Evolutionary conservation across 2,888 invertebrate species (phyloP).

Genomic region (Druceiella hillmani): DNA sequence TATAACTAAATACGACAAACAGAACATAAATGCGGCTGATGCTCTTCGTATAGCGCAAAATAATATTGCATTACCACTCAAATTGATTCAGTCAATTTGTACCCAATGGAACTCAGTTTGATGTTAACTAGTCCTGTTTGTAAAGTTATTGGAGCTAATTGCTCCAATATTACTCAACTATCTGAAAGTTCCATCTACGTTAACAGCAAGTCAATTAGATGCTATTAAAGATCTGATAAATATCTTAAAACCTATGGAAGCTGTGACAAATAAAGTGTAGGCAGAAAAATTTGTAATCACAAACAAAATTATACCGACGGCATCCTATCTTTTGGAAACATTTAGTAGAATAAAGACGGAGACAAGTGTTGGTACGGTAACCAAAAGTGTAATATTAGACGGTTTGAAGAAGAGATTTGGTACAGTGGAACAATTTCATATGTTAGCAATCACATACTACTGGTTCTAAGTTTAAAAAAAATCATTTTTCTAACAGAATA

Average conservation of each 20-base stretch:
- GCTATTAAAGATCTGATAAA: constrained; percentile 21
- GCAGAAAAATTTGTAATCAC: constrained; percentile 19
- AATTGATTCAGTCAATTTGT: constrained; percentile 24
- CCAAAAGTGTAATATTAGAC: too few species aligned
- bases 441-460: too few species aligned
- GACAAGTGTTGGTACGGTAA: too few species aligned
- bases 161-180: constrained; percentile 22
- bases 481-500: too few species aligned
- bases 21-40: constrained; percentile 23
- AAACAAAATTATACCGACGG: constrained; percentile 22
- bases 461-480: too few species aligned
- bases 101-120: constrained; percentile 27
- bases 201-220: constrained; percentile 18
- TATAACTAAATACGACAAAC: constrained; percentile 24
- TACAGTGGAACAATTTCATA: too few species aligned
- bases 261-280: constrained; percentile 19
- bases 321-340: too few species aligned
- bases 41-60: constrained; percentile 23
- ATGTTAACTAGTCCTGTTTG: constrained; percentile 24
- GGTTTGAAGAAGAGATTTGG: too few species aligned
- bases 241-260: constrained; percentile 21
- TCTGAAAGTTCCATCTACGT: constrained; percentile 21
- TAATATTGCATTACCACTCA: constrained; percentile 18
- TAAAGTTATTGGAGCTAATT: constrained; percentile 20
- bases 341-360: too few species aligned